Conservation (phyloP, 2,113 vertebrate species). For the Brachionichthys hirsutus region DNA sequence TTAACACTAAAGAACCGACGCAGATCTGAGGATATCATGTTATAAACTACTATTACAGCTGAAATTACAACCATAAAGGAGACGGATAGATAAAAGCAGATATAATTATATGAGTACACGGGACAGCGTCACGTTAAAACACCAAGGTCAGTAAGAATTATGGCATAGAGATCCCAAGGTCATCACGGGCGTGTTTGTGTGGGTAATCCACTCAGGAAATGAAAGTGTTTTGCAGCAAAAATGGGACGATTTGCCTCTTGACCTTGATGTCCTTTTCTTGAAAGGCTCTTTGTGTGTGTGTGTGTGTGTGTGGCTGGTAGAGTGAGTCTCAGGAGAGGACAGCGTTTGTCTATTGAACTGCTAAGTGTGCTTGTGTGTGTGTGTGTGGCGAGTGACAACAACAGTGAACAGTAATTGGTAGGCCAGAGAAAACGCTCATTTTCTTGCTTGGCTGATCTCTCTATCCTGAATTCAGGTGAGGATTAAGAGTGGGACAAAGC, state of each 20-base stretch:
- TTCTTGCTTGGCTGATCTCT: conserved; percentile 51
- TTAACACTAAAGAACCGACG: conserved; percentile 36
- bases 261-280: neutral
- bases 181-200: conserved; percentile 6
- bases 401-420: conserved; percentile 46
- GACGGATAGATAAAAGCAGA: conserved; percentile 31
- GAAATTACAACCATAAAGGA: conserved; percentile 52
- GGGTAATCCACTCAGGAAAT: too few species aligned
- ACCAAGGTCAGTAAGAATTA: conserved; percentile 48
- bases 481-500: conserved; percentile 30
- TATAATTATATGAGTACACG: conserved; percentile 46
- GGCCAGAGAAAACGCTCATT: conserved; percentile 40
- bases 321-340: neutral
- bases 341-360: neutral
- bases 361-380: conserved; percentile 14
- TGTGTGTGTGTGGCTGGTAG: neutral
- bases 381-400: conserved; percentile 10
- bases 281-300: neutral
- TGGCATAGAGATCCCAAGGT: conserved; percentile 33
- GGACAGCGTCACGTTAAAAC: conserved; percentile 15
- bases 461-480: conserved; percentile 44
- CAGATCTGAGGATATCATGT: conserved; percentile 31
- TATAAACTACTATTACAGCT: conserved; percentile 27
- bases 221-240: too few species aligned
- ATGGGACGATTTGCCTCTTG: too few species aligned